These are phyloP conservation scores for Regulus satrapa DNA, from an alignment of 2,113 vertebrate species.

Conservation along the genomic window DNA sequence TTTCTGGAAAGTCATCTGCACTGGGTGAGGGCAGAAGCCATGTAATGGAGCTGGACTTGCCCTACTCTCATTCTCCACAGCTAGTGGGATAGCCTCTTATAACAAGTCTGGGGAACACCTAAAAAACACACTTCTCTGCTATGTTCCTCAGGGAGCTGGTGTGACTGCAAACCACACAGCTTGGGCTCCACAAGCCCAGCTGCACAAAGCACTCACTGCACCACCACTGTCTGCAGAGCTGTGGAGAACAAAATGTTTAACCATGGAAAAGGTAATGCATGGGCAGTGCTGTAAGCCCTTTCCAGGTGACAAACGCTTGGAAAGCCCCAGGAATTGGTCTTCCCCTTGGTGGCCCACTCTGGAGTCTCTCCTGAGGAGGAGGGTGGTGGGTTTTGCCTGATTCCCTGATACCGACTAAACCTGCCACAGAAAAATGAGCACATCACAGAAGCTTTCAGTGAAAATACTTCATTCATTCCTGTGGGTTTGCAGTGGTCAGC, in stretches of 20 bases:
- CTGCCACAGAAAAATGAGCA: neutral
- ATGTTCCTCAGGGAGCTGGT: accelerated
- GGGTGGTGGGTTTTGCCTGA: neutral
- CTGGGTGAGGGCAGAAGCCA: neutral
- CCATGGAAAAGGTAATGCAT: neutral
- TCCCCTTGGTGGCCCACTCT: neutral
- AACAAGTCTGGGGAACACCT: neutral
- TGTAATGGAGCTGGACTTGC: neutral
- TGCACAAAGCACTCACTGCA: neutral
- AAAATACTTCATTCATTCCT: neutral
- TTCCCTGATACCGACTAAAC: neutral
- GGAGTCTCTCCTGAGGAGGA: neutral
- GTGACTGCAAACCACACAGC: neutral
- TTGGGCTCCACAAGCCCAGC: neutral
- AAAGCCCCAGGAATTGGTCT: neutral
- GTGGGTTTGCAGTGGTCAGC: neutral
- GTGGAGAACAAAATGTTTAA: neutral
- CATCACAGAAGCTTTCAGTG: neutral
- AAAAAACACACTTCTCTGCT: neutral
- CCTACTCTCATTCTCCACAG: neutral
- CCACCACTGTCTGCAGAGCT: accelerated
- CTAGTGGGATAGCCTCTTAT: neutral
- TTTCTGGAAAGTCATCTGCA: neutral
- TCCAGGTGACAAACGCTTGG: neutral
- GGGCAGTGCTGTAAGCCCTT: neutral